Percentiles rank a stretch among this genome's conserved stretches.
Conservation (phyloP, 2,888 invertebrate species). For the Dione vanillae region DNA sequence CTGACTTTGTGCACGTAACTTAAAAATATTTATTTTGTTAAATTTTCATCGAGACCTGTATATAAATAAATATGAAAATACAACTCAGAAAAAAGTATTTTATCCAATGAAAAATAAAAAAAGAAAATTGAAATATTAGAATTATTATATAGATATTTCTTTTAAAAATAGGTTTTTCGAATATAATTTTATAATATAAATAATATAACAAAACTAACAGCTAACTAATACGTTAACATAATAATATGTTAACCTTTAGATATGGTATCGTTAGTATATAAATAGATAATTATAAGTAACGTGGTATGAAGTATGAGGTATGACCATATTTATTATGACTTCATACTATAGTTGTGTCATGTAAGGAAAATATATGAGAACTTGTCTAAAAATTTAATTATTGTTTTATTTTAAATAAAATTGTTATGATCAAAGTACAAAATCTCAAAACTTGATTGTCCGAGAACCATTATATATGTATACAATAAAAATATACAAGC, state of each 20-base stretch:
- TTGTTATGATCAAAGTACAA: not conserved
- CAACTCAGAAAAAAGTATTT: too few species aligned
- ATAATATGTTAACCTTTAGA: too few species aligned
- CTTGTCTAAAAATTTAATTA: slow-evolving; percentile 6
- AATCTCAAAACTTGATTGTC: not conserved
- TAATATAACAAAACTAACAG: too few species aligned
- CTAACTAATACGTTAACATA: too few species aligned
- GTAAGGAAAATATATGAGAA: slow-evolving; percentile 11
- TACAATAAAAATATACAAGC: not conserved
- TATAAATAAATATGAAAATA: too few species aligned
- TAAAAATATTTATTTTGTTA: not conserved
- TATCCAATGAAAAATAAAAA: too few species aligned
- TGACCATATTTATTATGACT: not conserved
- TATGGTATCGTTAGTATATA: slow-evolving; percentile 1
- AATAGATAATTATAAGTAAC: slow-evolving; percentile 3
- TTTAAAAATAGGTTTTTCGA: too few species aligned
- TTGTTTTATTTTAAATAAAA: not conserved
- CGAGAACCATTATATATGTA: not conserved
- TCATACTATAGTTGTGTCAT: not conserved
- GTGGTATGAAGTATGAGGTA: not conserved
- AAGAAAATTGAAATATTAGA: too few species aligned
- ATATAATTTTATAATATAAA: not conserved
- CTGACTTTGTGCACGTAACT: not conserved
- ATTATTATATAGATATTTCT: too few species aligned
- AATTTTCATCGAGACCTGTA: not conserved